Percentiles rank a stretch among this genome's conserved stretches.
These are phyloP conservation scores for Micronycteris hirsuta DNA, from an alignment of 2,113 vertebrate species.

Conservation along the genomic window DNA sequence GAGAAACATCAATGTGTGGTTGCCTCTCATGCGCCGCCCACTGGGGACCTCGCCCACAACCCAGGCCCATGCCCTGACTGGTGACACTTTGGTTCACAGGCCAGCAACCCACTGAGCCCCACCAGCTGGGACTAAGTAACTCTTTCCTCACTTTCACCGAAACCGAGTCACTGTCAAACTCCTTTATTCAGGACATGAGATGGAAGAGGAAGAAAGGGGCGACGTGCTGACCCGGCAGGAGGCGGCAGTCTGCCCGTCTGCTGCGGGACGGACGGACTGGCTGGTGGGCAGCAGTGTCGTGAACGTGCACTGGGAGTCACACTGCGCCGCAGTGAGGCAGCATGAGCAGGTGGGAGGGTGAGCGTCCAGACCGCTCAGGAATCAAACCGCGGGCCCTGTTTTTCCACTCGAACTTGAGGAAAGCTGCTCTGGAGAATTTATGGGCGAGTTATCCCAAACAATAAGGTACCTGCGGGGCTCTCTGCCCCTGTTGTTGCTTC, in stretches of 20 bases:
- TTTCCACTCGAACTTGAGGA: conserved; percentile 28
- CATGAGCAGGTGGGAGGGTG: background rate
- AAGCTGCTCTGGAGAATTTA: conserved; percentile 16
- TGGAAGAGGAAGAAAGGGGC: background rate
- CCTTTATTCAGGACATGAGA: background rate
- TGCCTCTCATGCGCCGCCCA: no score
- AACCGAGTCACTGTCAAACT: background rate
- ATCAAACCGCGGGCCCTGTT: conserved; percentile 37
- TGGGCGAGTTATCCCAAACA: background rate
- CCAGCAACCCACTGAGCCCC: no score
- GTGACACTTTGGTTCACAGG: no score
- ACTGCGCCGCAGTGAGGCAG: background rate
- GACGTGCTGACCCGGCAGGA: background rate
- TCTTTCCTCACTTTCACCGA: background rate
- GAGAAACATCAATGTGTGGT: no score
- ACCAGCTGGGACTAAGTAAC: no score
- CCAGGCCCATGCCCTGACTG: no score
- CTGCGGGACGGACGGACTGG: background rate
- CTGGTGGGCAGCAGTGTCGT: background rate
- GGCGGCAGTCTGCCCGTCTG: background rate
- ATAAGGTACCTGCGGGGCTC: background rate
- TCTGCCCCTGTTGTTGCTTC: background rate
- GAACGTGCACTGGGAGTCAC: background rate
- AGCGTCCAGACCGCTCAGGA: conserved; percentile 2
- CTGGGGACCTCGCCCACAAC: no score